Evolutionary conservation across 2,797 vertebrate species (phyloP).

Genomic region (Macropodus opercularis): DNA sequence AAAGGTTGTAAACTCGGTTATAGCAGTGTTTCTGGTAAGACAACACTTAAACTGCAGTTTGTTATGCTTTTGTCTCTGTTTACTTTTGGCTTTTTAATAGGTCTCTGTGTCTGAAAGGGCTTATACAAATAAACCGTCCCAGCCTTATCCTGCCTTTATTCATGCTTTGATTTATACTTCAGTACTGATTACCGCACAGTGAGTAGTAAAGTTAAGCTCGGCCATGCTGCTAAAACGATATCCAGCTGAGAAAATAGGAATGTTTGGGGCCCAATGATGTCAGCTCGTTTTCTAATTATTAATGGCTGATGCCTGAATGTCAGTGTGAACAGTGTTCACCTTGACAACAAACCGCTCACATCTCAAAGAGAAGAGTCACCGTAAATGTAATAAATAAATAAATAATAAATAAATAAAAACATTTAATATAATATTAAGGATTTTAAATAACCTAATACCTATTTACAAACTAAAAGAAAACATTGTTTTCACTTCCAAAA

Average conservation of each 20-base stretch:
- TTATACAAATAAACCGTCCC: slow-evolving; percentile 23
- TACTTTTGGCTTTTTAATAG: not conserved
- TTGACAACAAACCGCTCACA: slow-evolving; percentile 15
- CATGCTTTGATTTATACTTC: slow-evolving; percentile 13
- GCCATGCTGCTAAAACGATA: slow-evolving; percentile 22
- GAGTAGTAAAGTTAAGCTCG: slow-evolving; percentile 27
- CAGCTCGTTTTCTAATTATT: slow-evolving; percentile 54
- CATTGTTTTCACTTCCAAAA: too few species aligned
- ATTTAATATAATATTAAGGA: too few species aligned
- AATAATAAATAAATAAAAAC: too few species aligned
- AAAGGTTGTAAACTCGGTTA: not conserved
- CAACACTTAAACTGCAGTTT: not conserved
- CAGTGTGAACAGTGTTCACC: slow-evolving; percentile 14
- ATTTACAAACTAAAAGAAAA: too few species aligned
- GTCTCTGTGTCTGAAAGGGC: slow-evolving; percentile 5
- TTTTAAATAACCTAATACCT: too few species aligned
- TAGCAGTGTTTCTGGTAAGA: not conserved
- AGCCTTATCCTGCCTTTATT: not conserved
- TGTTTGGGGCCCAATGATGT: slow-evolving; percentile 44
- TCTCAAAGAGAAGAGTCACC: slow-evolving; percentile 14
- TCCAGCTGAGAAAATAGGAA: slow-evolving; percentile 43
- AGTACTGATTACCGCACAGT: slow-evolving; percentile 20
- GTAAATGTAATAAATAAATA: too few species aligned
- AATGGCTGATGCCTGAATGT: slow-evolving; percentile 30
- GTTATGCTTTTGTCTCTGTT: not conserved